These are phyloP conservation scores for Alligator mississippiensis DNA, from an alignment of 2,113 vertebrate genomes.

Conservation along the genomic window DNA sequence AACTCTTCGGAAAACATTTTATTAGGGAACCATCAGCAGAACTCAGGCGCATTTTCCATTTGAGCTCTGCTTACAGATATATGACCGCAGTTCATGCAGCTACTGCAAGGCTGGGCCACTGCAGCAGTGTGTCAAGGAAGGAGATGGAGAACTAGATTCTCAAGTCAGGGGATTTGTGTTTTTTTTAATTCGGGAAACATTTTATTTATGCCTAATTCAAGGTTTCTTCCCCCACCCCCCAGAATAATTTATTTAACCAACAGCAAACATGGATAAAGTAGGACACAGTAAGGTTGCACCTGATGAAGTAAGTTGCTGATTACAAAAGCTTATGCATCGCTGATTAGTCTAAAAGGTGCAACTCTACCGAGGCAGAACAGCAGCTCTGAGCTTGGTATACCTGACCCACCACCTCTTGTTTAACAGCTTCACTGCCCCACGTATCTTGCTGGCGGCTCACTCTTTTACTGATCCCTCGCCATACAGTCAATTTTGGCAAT, in stretches of 20 bases:
- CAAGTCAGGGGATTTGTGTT: not conserved
- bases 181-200: constrained; percentile 15
- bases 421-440: not conserved
- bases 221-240: too few species aligned
- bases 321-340: too few species aligned
- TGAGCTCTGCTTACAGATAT: not conserved
- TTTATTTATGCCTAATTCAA: too few species aligned
- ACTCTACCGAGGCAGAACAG: too few species aligned
- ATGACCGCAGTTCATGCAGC: not conserved
- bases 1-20: not conserved
- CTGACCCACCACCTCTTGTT: not conserved
- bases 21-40: constrained; percentile 2
- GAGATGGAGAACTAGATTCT: not conserved
- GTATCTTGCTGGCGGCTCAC: not conserved
- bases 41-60: constrained; percentile 12
- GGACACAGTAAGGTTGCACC: too few species aligned
- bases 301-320: too few species aligned
- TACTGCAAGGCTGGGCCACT: not conserved
- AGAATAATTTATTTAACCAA: too few species aligned
- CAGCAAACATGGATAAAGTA: too few species aligned
- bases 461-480: not conserved
- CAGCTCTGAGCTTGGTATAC: not conserved
- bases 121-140: constrained; percentile 28
- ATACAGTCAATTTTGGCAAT: rapidly evolving
- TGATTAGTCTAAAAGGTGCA: too few species aligned